A percentile compares a stretch with the other conserved stretches of the same genome.
phyloP scores from a whole-genome alignment of 2,797 vertebrate species.

The Acanthurus tractus region DNA sequence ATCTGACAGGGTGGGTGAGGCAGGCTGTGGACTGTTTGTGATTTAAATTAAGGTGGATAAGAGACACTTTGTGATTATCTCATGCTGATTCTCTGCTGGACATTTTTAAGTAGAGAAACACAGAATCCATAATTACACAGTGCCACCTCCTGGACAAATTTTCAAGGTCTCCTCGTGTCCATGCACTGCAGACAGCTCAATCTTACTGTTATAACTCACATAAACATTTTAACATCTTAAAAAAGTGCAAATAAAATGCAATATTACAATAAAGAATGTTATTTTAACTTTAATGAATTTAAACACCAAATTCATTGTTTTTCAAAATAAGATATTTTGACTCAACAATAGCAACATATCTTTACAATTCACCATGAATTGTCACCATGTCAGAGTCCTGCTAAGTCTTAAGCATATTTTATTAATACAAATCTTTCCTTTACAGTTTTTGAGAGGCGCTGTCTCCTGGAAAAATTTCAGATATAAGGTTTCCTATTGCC shows the following conservation, averaged over 20 bases:
- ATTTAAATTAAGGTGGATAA: slow-evolving; percentile 5
- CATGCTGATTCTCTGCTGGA: neutral
- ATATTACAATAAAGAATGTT: too few species aligned
- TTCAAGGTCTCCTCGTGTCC: neutral
- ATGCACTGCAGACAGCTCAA: neutral
- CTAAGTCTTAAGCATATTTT: too few species aligned
- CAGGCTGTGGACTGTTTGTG: neutral
- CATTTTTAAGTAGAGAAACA: neutral
- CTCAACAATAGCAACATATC: too few species aligned
- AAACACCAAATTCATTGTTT: too few species aligned
- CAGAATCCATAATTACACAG: slow-evolving; percentile 46
- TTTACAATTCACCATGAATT: too few species aligned
- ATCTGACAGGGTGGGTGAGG: slow-evolving; percentile 75
- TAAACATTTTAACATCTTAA: too few species aligned
- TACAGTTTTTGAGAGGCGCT: slow-evolving; percentile 46
- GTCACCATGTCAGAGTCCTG: too few species aligned
- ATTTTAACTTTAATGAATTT: too few species aligned
- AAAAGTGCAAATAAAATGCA: too few species aligned
- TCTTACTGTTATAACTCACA: neutral
- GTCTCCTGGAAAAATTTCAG: slow-evolving; percentile 51
- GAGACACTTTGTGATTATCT: slow-evolving; percentile 13
- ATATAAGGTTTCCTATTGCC: slow-evolving; percentile 44
- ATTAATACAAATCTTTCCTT: slow-evolving; percentile 12
- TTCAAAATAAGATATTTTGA: too few species aligned
- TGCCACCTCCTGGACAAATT: slow-evolving; percentile 65